These are phyloP conservation scores for Zaprionus taronus DNA, from an alignment of 1,140 invertebrate genomes.

Conservation along the genomic window DNA sequence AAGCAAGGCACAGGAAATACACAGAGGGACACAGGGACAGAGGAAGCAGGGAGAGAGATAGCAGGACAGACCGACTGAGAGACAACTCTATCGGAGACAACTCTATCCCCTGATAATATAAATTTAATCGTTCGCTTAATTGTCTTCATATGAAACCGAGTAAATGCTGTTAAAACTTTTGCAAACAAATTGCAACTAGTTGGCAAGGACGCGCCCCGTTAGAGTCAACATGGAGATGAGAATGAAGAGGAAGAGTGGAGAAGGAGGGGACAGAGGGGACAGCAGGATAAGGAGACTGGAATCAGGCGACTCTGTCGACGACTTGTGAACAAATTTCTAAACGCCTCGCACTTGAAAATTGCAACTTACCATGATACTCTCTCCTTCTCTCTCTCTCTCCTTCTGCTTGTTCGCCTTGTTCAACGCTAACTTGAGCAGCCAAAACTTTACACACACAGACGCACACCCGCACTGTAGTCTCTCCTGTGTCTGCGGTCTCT, in stretches of 20 bases:
- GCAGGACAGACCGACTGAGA: background rate
- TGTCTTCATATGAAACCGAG: conserved; percentile 80
- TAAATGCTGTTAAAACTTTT: conserved; percentile 82
- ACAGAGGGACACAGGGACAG: background rate
- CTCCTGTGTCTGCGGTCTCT: conserved; percentile 35
- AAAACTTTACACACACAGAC: conserved; percentile 53
- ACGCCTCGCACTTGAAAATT: conserved; percentile 67
- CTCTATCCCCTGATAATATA: conserved; percentile 77
- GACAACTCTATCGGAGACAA: conserved; percentile 21
- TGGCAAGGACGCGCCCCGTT: conserved; percentile 35
- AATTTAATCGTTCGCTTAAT: conserved; percentile 82
- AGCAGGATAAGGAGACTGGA: background rate
- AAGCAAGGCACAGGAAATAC: conserved; percentile 4
- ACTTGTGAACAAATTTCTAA: conserved; percentile 75
- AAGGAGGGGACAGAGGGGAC: background rate
- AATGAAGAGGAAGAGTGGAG: background rate
- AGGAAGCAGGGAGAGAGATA: no score
- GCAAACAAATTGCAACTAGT: conserved; percentile 82
- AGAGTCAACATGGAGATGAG: conserved; percentile 34
- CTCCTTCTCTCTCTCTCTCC: background rate
- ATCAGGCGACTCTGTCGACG: conserved; percentile 14
- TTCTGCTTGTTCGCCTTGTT: background rate
- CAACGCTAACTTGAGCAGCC: conserved; percentile 61
- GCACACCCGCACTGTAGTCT: background rate
- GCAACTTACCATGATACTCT: conserved; percentile 72